phyloP scores from a whole-genome alignment of 2,888 invertebrate genomes.

The Polydrusus cervinus region DNA sequence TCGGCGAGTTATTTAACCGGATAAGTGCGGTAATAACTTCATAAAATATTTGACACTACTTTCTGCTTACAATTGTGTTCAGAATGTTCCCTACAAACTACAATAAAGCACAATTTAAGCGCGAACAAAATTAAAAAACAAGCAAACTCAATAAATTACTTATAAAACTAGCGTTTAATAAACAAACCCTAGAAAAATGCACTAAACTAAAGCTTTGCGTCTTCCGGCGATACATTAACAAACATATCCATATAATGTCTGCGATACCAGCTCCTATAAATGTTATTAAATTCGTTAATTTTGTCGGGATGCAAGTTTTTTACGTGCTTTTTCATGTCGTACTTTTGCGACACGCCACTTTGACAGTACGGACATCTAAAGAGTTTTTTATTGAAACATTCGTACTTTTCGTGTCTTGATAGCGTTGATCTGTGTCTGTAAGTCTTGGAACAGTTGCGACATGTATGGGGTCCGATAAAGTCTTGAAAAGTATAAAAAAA shows the following conservation, averaged over 20 bases:
- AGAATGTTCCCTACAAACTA: too few species aligned
- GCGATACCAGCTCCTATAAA: slow-evolving; percentile 42
- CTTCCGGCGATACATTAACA: neutral
- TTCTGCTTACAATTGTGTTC: too few species aligned
- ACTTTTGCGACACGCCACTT: slow-evolving; percentile 47
- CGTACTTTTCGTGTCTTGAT: slow-evolving; percentile 58
- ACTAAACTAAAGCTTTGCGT: too few species aligned
- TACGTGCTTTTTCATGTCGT: slow-evolving; percentile 55
- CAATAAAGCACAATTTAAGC: neutral
- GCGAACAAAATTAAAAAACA: neutral
- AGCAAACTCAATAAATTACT: neutral
- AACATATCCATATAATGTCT: slow-evolving; percentile 16
- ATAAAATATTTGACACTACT: too few species aligned
- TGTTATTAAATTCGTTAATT: slow-evolving; percentile 43
- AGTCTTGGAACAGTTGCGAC: slow-evolving; percentile 53
- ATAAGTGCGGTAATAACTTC: too few species aligned
- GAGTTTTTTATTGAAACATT: slow-evolving; percentile 59
- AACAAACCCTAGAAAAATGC: neutral
- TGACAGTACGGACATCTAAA: slow-evolving; percentile 55
- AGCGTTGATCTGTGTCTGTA: slow-evolving; percentile 57
- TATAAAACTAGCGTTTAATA: neutral
- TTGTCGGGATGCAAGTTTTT: slow-evolving; percentile 50
- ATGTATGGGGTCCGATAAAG: slow-evolving; percentile 4
- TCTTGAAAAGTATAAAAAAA: slow-evolving; percentile 21
- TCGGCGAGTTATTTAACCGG: too few species aligned